Base-by-base conservation (phyloP, 2,113 vertebrate species). In the Anoplopoma fimbria region DNA sequence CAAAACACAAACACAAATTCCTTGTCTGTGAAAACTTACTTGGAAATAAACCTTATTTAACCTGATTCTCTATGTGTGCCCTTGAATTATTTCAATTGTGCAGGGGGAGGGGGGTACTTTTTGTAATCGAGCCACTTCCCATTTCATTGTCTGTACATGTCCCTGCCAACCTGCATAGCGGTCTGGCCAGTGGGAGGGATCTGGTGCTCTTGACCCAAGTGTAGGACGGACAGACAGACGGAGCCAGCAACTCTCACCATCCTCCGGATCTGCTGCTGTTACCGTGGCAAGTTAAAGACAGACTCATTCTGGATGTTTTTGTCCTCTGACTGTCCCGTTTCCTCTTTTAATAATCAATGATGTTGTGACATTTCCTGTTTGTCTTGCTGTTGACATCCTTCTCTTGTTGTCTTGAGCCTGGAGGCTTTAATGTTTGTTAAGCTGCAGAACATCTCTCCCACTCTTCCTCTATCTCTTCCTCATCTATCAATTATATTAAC, bases 401-500 rank as follows among this genome's bases (percentile, higher is more conserved):
- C 65, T 65, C 49, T 82, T 78, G 71, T 81, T 73, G 75, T 73
- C 55, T 45, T 14, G 23, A 72, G 73, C 77, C 71, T 8, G 33
- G 42, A 81, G 81, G 85, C 36, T 81, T 83, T 38, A 53, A 27
- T 77, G 60, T 87, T 77, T 89, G 75, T 77, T 82, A 82, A 79
- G 61, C 76, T 81, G 67, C 76, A 82, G 47, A 83, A 55, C 64
- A 79, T 80, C 57, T 74, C 74, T 27, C 55, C 72, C 45, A 12
- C 40, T 80, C 69, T 5, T 19, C 13, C 60, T 69, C 64, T 27
- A 31, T 77, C 58, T 27, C 57, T 36, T 14, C 68, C 38, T 60
- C 62, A 6, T 49, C 90, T 67, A 91, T 92, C 86, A 88, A 75
- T 91, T 92, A 88, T 84, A 76, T 82, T 88, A 92, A 88, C 84